These are phyloP conservation scores for Drosophila setosimentum DNA, from an alignment of 2,888 invertebrate species.

Conservation along the genomic window DNA sequence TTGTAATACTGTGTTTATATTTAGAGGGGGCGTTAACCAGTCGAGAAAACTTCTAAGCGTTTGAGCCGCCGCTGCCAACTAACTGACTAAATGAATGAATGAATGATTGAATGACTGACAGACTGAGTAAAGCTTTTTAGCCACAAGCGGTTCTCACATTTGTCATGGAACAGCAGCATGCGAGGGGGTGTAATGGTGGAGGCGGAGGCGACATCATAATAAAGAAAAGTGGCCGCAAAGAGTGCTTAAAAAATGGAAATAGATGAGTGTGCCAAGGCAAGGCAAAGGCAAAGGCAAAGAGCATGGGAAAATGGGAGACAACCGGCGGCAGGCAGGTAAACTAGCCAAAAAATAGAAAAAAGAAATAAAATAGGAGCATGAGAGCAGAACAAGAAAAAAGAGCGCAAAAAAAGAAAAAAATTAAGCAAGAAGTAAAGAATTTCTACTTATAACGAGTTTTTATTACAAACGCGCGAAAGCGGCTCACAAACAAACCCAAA, in stretches of 20 bases:
- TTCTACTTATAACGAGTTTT: slow-evolving; percentile 82
- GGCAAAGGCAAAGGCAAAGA: slow-evolving; percentile 28
- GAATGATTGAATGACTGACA: neutral
- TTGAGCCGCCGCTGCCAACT: slow-evolving; percentile 51
- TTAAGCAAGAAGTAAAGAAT: slow-evolving; percentile 65
- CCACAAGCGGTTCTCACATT: slow-evolving; percentile 79
- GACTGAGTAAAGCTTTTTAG: slow-evolving; percentile 52
- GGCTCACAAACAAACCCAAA: slow-evolving; percentile 58
- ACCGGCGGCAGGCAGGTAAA: slow-evolving; percentile 45
- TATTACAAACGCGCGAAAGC: slow-evolving; percentile 81
- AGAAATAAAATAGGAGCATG: slow-evolving; percentile 16
- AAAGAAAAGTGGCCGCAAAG: slow-evolving; percentile 80
- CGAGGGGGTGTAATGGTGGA: neutral
- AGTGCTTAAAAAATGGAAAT: slow-evolving; percentile 80
- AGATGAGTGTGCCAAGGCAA: slow-evolving; percentile 64
- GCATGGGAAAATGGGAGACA: neutral
- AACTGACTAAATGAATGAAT: neutral
- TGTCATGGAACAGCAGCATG: slow-evolving; percentile 65
- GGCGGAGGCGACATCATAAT: slow-evolving; percentile 65
- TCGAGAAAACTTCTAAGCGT: slow-evolving; percentile 67
- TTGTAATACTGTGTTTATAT: neutral
- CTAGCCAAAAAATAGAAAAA: slow-evolving; percentile 35
- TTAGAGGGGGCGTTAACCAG: slow-evolving; percentile 48
- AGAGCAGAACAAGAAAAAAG: slow-evolving; percentile 12
- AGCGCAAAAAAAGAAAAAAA: slow-evolving; percentile 22